These are phyloP conservation scores for Archocentrus centrarchus DNA, from an alignment of 2,113 vertebrate genomes.

Conservation along the genomic window DNA sequence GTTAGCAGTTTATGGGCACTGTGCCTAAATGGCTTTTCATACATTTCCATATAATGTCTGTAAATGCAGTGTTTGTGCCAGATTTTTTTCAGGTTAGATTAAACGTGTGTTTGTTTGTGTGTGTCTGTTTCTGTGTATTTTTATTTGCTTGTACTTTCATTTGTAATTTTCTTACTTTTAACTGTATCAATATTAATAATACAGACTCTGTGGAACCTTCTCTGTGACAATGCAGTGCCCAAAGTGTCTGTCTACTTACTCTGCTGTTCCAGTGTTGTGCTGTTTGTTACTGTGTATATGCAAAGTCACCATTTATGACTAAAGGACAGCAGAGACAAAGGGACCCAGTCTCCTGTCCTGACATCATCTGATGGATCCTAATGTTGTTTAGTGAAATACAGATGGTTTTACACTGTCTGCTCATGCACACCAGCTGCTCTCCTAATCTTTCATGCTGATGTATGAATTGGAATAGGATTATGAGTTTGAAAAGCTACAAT, in stretches of 20 bases:
- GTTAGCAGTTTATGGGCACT: not conserved
- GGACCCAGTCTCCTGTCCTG: constrained; percentile 43
- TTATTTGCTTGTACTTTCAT: not conserved
- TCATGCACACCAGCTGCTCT: constrained; percentile 51
- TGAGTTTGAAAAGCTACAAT: not conserved
- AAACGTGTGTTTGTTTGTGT: constrained; percentile 16
- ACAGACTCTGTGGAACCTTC: not conserved
- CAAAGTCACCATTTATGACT: constrained; percentile 2
- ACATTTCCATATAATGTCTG: not conserved
- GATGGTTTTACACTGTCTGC: constrained; percentile 25
- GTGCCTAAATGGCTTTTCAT: not conserved
- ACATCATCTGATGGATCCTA: constrained; percentile 52
- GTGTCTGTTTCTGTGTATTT: not conserved
- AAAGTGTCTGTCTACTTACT: not conserved
- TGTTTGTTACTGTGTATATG: constrained; percentile 1
- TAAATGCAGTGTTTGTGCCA: constrained; percentile 1
- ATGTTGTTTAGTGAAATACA: constrained; percentile 51
- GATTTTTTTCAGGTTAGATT: not conserved
- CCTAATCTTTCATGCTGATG: constrained; percentile 43
- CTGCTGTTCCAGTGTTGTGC: not conserved
- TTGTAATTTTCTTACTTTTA: not conserved
- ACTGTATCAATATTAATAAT: not conserved
- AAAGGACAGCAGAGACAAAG: constrained; percentile 28
- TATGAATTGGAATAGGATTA: constrained; percentile 24
- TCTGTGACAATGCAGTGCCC: not conserved